Conservation (phyloP, 2,888 invertebrate genomes). For the Tholera decimalis region DNA sequence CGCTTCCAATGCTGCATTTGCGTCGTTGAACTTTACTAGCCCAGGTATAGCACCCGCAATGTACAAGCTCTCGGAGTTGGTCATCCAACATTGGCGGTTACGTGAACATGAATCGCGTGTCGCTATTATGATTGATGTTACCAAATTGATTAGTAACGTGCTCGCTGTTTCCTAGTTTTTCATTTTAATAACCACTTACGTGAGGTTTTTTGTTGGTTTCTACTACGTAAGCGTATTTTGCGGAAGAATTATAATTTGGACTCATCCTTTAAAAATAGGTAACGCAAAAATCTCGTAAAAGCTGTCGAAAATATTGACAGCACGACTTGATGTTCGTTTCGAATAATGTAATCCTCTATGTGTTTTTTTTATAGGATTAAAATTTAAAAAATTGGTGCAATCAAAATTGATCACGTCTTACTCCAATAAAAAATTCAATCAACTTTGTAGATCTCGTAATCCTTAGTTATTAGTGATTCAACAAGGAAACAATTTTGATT, state of each 20-base stretch:
- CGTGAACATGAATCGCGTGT: conserved; percentile 64
- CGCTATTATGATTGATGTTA: conserved; percentile 63
- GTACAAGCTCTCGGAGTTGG: background rate
- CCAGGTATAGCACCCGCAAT: conserved; percentile 2
- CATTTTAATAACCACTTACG: conserved; percentile 58
- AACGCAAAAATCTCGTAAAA: background rate
- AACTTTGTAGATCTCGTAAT: background rate
- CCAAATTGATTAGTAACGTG: conserved; percentile 65
- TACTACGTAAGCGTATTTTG: conserved; percentile 49
- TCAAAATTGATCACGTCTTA: conserved; percentile 11
- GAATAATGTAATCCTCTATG: background rate
- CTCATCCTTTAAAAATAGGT: background rate
- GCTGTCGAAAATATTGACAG: background rate
- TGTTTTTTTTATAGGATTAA: conserved; percentile 3
- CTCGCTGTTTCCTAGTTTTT: conserved; percentile 64
- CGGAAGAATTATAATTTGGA: conserved; percentile 39
- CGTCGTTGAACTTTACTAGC: too few relatives aligned
- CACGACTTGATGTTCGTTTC: background rate
- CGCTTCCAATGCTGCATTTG: conserved; percentile 11
- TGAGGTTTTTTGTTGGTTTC: conserved; percentile 47
- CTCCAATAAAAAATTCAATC: conserved; percentile 21
- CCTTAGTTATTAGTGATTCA: background rate
- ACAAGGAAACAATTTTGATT: background rate
- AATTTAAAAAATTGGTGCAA: background rate
- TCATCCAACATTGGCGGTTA: conserved; percentile 36